Evolutionary conservation across 2,797 vertebrate species (phyloP).

Genomic region (Spatula versicolor): DNA sequence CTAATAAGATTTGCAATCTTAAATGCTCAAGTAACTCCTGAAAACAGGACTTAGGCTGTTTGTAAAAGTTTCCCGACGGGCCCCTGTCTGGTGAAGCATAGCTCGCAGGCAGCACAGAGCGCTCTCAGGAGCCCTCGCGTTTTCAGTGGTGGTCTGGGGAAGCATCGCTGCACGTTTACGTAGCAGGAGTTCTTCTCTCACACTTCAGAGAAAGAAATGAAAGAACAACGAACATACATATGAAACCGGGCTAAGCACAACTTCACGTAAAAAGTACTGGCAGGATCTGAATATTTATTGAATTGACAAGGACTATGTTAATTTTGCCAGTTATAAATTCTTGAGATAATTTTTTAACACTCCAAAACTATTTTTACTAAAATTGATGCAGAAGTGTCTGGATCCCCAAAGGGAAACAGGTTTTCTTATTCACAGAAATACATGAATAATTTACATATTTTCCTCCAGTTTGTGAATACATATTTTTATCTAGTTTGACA

Average conservation of each 20-base stretch:
- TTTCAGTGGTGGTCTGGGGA: not conserved
- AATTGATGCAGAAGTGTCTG: not conserved
- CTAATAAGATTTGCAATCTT: slow-evolving; percentile 31
- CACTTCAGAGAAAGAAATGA: not conserved
- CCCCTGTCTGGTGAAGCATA: not conserved
- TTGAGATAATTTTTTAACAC: not conserved
- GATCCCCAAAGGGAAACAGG: not conserved
- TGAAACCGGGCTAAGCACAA: not conserved
- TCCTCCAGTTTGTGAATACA: not conserved
- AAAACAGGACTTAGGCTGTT: not conserved
- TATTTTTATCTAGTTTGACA: not conserved
- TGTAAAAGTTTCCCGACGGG: not conserved
- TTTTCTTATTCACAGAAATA: not conserved
- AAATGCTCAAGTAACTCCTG: slow-evolving; percentile 21
- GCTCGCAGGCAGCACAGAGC: not conserved
- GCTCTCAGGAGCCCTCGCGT: not conserved
- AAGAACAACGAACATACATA: not conserved
- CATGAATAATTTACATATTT: not conserved
- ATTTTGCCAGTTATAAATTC: not conserved
- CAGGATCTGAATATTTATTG: not conserved
- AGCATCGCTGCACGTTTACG: accelerated
- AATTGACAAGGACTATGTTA: not conserved
- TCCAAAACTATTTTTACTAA: not conserved
- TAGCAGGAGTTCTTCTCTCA: not conserved
- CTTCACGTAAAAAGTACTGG: not conserved